Evolutionary conservation across 53 echinoderm and acorn worm genomes (phyloP).

Genomic region (Temnopleurus reevesii): DNA sequence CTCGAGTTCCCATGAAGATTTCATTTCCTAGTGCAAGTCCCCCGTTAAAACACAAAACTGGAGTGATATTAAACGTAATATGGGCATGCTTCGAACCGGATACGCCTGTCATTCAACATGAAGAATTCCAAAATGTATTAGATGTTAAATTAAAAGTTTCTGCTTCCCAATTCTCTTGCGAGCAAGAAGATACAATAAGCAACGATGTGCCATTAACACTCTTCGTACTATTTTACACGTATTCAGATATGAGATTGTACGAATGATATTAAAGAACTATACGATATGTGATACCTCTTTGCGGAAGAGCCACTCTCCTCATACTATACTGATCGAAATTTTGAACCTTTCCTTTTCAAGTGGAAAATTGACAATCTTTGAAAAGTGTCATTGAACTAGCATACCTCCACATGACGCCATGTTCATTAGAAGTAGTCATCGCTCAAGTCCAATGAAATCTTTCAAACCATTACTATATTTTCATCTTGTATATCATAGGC

Average conservation of each 20-base stretch:
- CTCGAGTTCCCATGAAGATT: slow-evolving; percentile 31
- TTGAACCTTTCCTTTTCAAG: not conserved
- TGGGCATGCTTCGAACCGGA: not conserved
- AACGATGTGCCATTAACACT: not conserved
- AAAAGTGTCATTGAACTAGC: too few species aligned
- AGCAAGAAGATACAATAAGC: not conserved
- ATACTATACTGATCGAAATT: not conserved
- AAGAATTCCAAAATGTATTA: not conserved
- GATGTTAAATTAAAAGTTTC: not conserved
- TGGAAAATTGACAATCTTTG: not conserved
- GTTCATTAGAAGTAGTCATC: too few species aligned
- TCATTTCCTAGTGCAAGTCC: slow-evolving; percentile 24
- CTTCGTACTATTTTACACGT: not conserved
- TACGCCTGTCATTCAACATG: slow-evolving; percentile 39
- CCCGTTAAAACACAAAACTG: not conserved
- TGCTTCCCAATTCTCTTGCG: not conserved
- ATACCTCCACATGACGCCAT: too few species aligned
- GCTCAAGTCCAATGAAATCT: too few species aligned
- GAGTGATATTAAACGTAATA: slow-evolving; percentile 4
- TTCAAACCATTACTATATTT: too few species aligned
- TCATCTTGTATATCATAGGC: too few species aligned
- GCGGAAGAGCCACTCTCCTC: not conserved
- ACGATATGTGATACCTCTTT: not conserved
- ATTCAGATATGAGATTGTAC: not conserved
- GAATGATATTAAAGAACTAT: not conserved